A percentile compares a stretch with the other conserved stretches of the same genome.
Conservation (phyloP, 1,140 invertebrate genomes). For the Lysiphlebus fabarum region DNA sequence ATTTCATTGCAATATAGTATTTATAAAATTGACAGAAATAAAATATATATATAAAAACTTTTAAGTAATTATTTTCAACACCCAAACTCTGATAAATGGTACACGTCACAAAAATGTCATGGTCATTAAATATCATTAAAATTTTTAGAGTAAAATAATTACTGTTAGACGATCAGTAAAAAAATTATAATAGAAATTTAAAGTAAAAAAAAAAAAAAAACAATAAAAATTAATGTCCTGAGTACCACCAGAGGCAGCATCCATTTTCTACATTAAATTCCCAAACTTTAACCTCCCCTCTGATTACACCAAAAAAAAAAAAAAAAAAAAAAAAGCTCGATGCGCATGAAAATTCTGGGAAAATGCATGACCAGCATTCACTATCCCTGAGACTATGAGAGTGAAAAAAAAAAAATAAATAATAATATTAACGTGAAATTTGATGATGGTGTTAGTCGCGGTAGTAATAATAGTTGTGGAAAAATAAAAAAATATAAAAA, state of each 20-base stretch:
- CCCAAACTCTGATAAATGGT: no score
- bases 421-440: background rate
- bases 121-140: no score
- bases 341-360: conserved; percentile 5
- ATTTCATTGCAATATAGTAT: no score
- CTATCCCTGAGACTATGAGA: conserved; percentile 12
- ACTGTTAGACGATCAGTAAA: no score
- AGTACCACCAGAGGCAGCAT: conserved; percentile 12
- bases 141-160: no score
- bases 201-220: conserved; percentile 21
- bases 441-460: no score
- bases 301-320: conserved; percentile 22
- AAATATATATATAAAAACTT: no score
- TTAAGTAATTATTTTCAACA: no score
- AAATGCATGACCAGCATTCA: conserved; percentile 11
- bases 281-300: conserved; percentile 8
- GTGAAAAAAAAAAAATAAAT: background rate
- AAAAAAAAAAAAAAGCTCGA: background rate
- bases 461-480: no score
- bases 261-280: background rate
- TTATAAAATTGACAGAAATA: no score
- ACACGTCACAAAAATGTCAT: no score
- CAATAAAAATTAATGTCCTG: conserved; percentile 40
- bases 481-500: background rate
- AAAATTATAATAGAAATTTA: no score